A percentile compares a stretch with the other conserved stretches of the same genome.
phyloP scores from a whole-genome alignment of 1,140 invertebrate species.

The Eurosta solidaginis region DNA sequence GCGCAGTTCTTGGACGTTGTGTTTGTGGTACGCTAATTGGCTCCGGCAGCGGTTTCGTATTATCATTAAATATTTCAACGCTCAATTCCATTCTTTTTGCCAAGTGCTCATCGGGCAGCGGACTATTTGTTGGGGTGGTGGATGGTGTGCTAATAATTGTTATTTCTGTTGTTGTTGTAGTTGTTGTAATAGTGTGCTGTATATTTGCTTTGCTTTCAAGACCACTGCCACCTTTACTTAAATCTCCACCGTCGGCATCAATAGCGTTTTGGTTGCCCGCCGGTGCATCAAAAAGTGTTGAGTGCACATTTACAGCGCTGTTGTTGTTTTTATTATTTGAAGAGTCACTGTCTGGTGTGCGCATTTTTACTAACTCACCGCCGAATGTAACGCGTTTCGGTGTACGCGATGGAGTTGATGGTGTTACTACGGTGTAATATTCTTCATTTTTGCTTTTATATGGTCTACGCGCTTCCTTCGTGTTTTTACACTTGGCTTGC shows the following conservation, averaged over 20 bases:
- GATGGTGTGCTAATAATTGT: constrained; percentile 24
- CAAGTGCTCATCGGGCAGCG: neutral
- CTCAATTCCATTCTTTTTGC: constrained; percentile 40
- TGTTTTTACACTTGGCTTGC: constrained; percentile 18
- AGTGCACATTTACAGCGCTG: neutral
- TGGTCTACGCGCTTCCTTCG: neutral
- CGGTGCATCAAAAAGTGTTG: neutral
- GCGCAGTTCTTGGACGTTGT: neutral
- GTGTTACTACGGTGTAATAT: constrained; percentile 34
- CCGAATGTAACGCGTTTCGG: constrained; percentile 77
- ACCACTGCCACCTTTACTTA: neutral
- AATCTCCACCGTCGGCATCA: neutral
- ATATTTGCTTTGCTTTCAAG: neutral
- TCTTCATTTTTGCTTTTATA: constrained; percentile 15
- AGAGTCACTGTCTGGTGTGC: constrained; percentile 78
- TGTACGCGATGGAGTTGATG: constrained; percentile 59
- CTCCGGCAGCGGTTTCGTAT: constrained; percentile 48
- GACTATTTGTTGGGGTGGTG: neutral
- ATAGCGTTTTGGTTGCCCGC: neutral
- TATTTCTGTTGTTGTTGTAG: constrained; percentile 12
- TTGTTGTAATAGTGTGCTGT: constrained; percentile 2
- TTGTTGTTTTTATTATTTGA: constrained; percentile 43
- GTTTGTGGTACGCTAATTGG: constrained; percentile 31
- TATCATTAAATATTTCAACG: constrained; percentile 52
- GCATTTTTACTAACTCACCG: constrained; percentile 79